Conservation (phyloP, 2,113 vertebrate genomes). For the Terrapene triunguis region DNA sequence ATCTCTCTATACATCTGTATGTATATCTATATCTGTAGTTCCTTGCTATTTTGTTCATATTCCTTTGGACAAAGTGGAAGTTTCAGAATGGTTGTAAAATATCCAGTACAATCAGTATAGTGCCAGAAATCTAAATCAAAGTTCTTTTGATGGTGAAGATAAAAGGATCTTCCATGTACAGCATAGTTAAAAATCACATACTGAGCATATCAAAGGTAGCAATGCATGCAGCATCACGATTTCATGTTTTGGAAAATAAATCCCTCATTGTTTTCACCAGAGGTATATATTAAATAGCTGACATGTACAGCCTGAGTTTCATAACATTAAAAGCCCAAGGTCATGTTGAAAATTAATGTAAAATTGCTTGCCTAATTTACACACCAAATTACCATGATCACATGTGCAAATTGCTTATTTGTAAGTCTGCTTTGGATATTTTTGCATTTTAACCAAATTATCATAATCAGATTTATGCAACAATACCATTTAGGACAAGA, state of each 20-base stretch:
- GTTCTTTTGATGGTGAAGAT: conserved; percentile 2
- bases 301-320: conserved; percentile 22
- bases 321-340: conserved; percentile 14
- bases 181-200: neutral
- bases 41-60: neutral
- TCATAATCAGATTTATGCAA: neutral
- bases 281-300: conserved; percentile 45
- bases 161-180: neutral
- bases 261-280: conserved; percentile 19
- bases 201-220: conserved; percentile 40
- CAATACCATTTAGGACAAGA: conserved; percentile 3
- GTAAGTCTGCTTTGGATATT: neutral
- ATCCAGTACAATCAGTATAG: conserved; percentile 3
- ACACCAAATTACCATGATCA: neutral
- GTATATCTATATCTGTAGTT: neutral
- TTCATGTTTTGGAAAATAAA: neutral
- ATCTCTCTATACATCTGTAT: too few relatives aligned
- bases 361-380: neutral
- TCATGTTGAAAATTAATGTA: neutral
- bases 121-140: conserved; percentile 11
- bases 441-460: conserved; percentile 32
- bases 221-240: conserved; percentile 14
- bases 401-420: conserved; percentile 5
- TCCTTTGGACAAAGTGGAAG: conserved; percentile 17
- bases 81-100: conserved; percentile 9